Conservation (phyloP, 1,140 invertebrate genomes). For the Cyrtorhinus lividipennis region DNA sequence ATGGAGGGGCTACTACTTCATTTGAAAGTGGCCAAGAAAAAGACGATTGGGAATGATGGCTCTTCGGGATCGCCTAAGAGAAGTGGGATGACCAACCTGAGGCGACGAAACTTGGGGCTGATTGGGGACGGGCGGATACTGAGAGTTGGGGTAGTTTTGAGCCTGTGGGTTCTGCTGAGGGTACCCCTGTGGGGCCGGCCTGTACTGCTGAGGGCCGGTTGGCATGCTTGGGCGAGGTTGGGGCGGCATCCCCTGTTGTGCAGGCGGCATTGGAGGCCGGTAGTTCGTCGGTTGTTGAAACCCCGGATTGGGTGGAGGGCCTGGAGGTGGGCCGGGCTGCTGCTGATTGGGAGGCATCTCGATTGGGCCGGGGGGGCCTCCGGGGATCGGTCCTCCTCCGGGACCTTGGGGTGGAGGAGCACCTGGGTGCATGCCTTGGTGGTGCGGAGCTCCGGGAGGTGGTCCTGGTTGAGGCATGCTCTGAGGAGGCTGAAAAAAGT, state of each 20-base stretch:
- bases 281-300: slow-evolving; percentile 18
- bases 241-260: slow-evolving; percentile 18
- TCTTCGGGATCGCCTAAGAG: neutral
- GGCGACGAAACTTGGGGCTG: slow-evolving; percentile 17
- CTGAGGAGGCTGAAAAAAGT: slow-evolving; percentile 19
- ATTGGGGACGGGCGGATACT: slow-evolving; percentile 14
- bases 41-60: neutral
- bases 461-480: slow-evolving; percentile 10
- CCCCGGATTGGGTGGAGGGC: slow-evolving; percentile 10
- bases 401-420: slow-evolving; percentile 8
- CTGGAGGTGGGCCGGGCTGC: slow-evolving; percentile 11
- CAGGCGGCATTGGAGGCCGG: slow-evolving; percentile 3
- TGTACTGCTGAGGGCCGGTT: slow-evolving; percentile 21
- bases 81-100: slow-evolving; percentile 15
- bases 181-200: slow-evolving; percentile 13
- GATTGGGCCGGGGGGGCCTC: neutral
- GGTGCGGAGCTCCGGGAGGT: slow-evolving; percentile 13
- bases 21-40: slow-evolving; percentile 1
- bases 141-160: slow-evolving; percentile 21
- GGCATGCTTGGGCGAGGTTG: slow-evolving; percentile 19
- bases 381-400: neutral
- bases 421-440: slow-evolving; percentile 19
- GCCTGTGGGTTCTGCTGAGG: slow-evolving; percentile 20
- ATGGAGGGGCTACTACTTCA: too few relatives aligned
- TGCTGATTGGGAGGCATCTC: neutral